phyloP scores from a whole-genome alignment of 2,797 vertebrate genomes.

The Lateolabrax maculatus region DNA sequence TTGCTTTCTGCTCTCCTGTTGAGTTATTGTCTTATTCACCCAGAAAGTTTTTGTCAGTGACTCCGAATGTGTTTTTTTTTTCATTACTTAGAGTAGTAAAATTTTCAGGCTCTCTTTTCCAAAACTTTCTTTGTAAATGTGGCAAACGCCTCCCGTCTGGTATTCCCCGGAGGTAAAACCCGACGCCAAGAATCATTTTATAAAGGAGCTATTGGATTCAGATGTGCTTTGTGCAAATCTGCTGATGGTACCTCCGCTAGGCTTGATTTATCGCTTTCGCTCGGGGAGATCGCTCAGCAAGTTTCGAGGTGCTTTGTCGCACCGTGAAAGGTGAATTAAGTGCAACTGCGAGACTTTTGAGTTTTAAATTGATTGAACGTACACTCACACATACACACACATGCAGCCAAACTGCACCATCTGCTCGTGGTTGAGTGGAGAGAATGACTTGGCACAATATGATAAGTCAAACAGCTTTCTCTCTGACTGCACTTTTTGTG shows the following conservation, averaged over 20 bases:
- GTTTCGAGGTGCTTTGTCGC: conserved; percentile 19
- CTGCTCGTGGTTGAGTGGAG: conserved; percentile 38
- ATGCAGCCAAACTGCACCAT: conserved; percentile 5
- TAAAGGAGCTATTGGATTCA: conserved; percentile 26
- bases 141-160: not conserved
- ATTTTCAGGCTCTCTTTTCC: not conserved
- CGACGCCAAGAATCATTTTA: not conserved
- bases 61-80: not conserved
- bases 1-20: not conserved
- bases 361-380: not conserved
- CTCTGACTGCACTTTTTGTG: not conserved
- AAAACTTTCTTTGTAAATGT: conserved; percentile 1
- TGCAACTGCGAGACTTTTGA: conserved; percentile 27
- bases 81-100: not conserved
- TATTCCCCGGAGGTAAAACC: not conserved
- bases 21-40: not conserved
- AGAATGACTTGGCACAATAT: conserved; percentile 23
- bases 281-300: conserved; percentile 20
- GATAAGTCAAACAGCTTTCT: conserved; percentile 10
- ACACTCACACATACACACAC: not conserved
- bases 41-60: conserved; percentile 1
- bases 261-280: conserved; percentile 27
- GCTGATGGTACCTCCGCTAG: conserved; percentile 31
- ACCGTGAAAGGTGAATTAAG: conserved; percentile 35
- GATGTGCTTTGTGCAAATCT: conserved; percentile 39